A percentile compares a stretch with the other conserved stretches of the same genome.
These are phyloP conservation scores for Meles meles DNA, from an alignment of 2,113 vertebrate species.

Conservation along the genomic window DNA sequence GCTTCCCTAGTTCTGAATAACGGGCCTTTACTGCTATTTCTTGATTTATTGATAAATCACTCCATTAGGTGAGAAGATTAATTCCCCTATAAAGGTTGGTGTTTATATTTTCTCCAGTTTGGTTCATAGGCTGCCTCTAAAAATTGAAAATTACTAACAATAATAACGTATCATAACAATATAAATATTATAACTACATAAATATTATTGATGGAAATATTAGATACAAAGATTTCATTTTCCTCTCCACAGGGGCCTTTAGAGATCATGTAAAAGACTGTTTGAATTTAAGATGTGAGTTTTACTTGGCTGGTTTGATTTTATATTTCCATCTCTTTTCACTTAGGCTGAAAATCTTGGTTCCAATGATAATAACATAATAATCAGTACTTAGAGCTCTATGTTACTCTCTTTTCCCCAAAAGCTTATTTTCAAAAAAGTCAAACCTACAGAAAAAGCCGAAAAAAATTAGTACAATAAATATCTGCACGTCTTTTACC, in stretches of 20 bases:
- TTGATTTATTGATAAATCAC: constrained; percentile 1
- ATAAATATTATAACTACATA: background rate
- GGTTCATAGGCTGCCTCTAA: background rate
- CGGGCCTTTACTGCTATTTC: background rate
- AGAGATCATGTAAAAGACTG: background rate
- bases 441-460: constrained; percentile 4
- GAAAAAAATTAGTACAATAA: background rate
- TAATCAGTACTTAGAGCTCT: background rate
- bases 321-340: constrained; percentile 25
- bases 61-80: background rate
- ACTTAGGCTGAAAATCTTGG: constrained; percentile 24
- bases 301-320: background rate
- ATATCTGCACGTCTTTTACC: background rate
- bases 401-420: background rate
- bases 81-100: background rate
- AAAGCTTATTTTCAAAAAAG: background rate
- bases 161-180: background rate
- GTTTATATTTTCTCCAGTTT: background rate
- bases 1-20: constrained; percentile 1
- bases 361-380: background rate
- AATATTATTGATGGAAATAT: background rate
- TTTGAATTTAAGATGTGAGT: background rate
- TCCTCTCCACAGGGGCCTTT: background rate
- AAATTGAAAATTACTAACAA: background rate
- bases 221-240: constrained; percentile 11